phyloP scores from a whole-genome alignment of 2,888 invertebrate genomes.

The Eustalomyia histrio region DNA sequence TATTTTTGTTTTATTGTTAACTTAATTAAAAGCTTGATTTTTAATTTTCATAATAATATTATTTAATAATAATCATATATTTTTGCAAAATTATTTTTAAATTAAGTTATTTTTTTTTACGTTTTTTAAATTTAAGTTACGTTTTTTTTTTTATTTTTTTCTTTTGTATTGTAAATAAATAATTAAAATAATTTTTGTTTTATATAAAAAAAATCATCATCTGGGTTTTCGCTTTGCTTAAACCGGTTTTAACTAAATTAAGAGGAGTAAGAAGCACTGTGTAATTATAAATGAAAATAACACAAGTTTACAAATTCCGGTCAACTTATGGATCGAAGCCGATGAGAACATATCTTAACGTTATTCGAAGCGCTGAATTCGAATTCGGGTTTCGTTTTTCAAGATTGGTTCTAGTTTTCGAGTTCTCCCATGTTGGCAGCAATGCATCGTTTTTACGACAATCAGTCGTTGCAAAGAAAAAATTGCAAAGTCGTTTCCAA shows the following conservation, averaged over 20 bases:
- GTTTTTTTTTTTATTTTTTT: slow-evolving; percentile 18
- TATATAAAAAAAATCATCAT: slow-evolving; percentile 56
- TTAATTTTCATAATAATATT: slow-evolving; percentile 53
- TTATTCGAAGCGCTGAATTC: too few relatives aligned
- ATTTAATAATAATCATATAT: slow-evolving; percentile 43
- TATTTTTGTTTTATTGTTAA: slow-evolving; percentile 52
- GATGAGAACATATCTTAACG: too few relatives aligned
- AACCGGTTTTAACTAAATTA: slow-evolving; percentile 59
- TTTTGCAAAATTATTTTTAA: slow-evolving; percentile 56
- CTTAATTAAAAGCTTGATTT: slow-evolving; percentile 61
- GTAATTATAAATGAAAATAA: slow-evolving; percentile 20
- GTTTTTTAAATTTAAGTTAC: slow-evolving; percentile 28
- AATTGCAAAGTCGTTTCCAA: too few relatives aligned
- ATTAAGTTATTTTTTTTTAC: slow-evolving; percentile 37
- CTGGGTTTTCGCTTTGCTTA: slow-evolving; percentile 60
- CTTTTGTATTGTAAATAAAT: slow-evolving; percentile 63
- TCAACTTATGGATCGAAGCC: too few relatives aligned
- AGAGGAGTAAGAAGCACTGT: slow-evolving; percentile 50
- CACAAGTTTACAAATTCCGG: too few relatives aligned
- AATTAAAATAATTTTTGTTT: slow-evolving; percentile 60
- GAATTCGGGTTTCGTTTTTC: too few relatives aligned
- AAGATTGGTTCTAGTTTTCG: too few relatives aligned
- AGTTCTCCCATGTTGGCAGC: too few relatives aligned
- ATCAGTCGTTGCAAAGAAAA: too few relatives aligned
- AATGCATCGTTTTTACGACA: too few relatives aligned